Conservation (phyloP, 2,888 invertebrate genomes). For the Lapara coniferarum region DNA sequence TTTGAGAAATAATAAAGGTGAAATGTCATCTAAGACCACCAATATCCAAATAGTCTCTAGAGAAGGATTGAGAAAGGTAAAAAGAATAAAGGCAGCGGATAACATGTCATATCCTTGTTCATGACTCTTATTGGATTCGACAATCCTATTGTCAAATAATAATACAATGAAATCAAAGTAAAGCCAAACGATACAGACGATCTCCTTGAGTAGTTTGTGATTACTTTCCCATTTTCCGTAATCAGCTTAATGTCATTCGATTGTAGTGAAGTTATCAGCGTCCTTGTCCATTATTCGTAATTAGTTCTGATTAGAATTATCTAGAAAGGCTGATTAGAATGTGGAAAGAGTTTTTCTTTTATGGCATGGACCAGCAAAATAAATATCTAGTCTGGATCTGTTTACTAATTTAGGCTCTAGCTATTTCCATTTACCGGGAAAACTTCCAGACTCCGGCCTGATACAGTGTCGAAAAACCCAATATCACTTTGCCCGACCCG, state of each 20-base stretch:
- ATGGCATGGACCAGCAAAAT: too few relatives aligned
- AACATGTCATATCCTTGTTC: not conserved
- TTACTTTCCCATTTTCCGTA: slow-evolving; percentile 2
- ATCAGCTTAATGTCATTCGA: slow-evolving; percentile 18
- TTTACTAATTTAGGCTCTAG: too few relatives aligned
- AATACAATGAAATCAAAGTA: slow-evolving; percentile 16
- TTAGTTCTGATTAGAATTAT: too few relatives aligned
- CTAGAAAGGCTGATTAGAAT: too few relatives aligned
- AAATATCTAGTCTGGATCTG: too few relatives aligned
- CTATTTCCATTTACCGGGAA: too few relatives aligned
- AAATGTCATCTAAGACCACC: not conserved
- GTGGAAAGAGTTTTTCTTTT: too few relatives aligned
- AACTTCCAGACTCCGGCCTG: too few relatives aligned
- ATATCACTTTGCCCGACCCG: too few relatives aligned
- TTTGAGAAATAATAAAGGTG: not conserved
- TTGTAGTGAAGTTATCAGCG: not conserved
- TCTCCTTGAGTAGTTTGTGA: slow-evolving; percentile 16
- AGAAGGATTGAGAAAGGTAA: not conserved
- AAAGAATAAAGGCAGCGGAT: not conserved
- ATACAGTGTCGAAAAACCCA: too few relatives aligned
- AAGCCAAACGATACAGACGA: not conserved
- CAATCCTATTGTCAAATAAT: slow-evolving; percentile 10
- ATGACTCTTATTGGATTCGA: not conserved
- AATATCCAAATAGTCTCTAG: too few relatives aligned
- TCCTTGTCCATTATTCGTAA: too few relatives aligned